Evolutionary conservation across 2,888 invertebrate species (phyloP).

Genomic region (Ichneumoninae sp.): DNA sequence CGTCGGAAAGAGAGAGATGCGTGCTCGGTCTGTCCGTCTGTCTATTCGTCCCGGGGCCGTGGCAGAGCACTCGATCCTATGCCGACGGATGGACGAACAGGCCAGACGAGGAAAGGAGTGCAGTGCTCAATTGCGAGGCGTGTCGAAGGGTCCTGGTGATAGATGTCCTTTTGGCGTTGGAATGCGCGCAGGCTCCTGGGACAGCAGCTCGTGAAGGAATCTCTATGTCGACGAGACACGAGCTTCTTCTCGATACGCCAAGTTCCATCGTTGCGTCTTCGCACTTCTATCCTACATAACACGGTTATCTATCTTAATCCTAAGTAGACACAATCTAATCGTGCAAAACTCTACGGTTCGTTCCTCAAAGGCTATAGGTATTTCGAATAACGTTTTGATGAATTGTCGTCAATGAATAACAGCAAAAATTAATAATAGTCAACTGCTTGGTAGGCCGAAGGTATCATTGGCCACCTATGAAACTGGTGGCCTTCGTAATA

Average conservation of each 20-base stretch:
- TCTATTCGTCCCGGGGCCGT: constrained; percentile 69
- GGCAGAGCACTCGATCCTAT: constrained; percentile 42
- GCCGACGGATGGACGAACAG: constrained; percentile 47
- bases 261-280: constrained; percentile 7
- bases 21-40: constrained; percentile 71
- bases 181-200: constrained; percentile 76
- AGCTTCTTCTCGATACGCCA: constrained; percentile 54
- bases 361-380: constrained; percentile 10
- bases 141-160: constrained; percentile 78
- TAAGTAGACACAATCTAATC: constrained; percentile 53
- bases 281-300: constrained; percentile 18
- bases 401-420: constrained; percentile 17
- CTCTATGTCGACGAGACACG: constrained; percentile 58
- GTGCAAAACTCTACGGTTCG: constrained; percentile 2
- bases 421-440: not conserved
- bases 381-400: constrained; percentile 27
- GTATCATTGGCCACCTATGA: not conserved
- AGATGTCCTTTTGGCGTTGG: constrained; percentile 81
- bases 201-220: constrained; percentile 70
- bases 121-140: constrained; percentile 80
- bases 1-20: constrained; percentile 45
- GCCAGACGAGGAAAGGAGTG: constrained; percentile 63
- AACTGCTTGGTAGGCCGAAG: constrained; percentile 5
- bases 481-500: constrained; percentile 81
- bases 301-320: constrained; percentile 53